Evolutionary conservation across 1,140 invertebrate species (phyloP), one percentile per base, ranked within the genome.

Genomic region (Agraylea sexmaculata): DNA sequence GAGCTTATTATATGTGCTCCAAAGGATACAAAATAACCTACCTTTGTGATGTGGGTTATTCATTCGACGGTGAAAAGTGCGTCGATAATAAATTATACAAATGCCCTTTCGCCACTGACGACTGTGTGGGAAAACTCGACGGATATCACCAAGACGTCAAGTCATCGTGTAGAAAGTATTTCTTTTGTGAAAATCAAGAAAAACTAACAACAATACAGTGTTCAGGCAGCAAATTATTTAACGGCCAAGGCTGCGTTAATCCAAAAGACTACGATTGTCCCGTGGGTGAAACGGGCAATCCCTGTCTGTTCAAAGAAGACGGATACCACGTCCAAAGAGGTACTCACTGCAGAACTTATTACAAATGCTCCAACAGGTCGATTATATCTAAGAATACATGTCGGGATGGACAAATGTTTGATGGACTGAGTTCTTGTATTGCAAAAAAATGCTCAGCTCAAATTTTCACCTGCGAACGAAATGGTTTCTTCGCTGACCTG

Each of bases 1-100:
- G 68, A 10, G 68, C 66, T 10, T 77, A 75, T 54, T 75, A 69
- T 49, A 66, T 65, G 43, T 76, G 74, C 50, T 54, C 59, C 5
- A 57, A 55, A 17, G 69, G 70, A 0, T 60, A 68, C 37, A 71
- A 73, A 44, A 60, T 66, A 1, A 63, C 64, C 15, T 74, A 72
- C 51, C 57, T 72, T 17, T 75, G 73, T 44, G 57, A 67, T 4
- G 50, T 54, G 8, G 62, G 60, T 5, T 53, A 57, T 13, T 56
- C 61, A 7, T 75, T 75, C 53, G 68, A 74, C 51, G 73, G 70
- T 0, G 62, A 68, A 18, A 53, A 62, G 30, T 75, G 74, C 49
- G 64, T 69, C 2, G 32, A 57, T 49, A 21, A 54, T 45, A 13
- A 51, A 54, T 23, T 52, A 30, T 62, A 66, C 32, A 61, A 51